Percentiles rank a stretch among this genome's conserved stretches.
Evolutionary conservation across 2,888 invertebrate species (phyloP).

Genomic region (Dryobotodes eremita): DNA sequence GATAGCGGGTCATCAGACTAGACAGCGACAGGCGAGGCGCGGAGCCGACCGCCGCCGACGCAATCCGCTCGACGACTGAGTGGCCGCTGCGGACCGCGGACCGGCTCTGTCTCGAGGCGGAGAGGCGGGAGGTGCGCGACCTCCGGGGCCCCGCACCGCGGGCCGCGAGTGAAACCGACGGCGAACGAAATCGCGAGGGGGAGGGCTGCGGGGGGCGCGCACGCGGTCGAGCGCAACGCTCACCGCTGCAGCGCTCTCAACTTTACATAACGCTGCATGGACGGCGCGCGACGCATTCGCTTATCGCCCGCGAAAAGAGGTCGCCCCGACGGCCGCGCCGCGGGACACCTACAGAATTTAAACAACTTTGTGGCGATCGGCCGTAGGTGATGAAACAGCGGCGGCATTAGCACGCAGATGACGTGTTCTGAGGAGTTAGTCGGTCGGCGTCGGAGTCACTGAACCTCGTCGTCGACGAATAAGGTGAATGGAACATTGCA

Average conservation of each 20-base stretch:
- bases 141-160: slow-evolving; percentile 84
- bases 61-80: slow-evolving; percentile 89
- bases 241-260: slow-evolving; percentile 85
- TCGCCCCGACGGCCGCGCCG: slow-evolving; percentile 80
- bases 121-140: slow-evolving; percentile 86
- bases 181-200: slow-evolving; percentile 83
- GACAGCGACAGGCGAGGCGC: slow-evolving; percentile 66
- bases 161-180: slow-evolving; percentile 83
- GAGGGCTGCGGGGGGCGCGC: slow-evolving; percentile 80
- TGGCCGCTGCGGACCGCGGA: slow-evolving; percentile 74
- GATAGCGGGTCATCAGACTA: slow-evolving; percentile 67
- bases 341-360: slow-evolving; percentile 86
- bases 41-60: slow-evolving; percentile 84
- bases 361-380: slow-evolving; percentile 81
- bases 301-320: slow-evolving; percentile 84
- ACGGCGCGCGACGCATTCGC: slow-evolving; percentile 72
- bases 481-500: slow-evolving; percentile 90
- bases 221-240: slow-evolving; percentile 89
- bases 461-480: slow-evolving; percentile 87
- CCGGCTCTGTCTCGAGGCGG: slow-evolving; percentile 78
- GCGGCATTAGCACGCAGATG: slow-evolving; percentile 86
- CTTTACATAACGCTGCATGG: slow-evolving; percentile 88
- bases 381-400: slow-evolving; percentile 83
- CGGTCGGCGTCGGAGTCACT: slow-evolving; percentile 87
- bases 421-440: slow-evolving; percentile 85